phyloP scores from a whole-genome alignment of 1,140 invertebrate genomes.

The Hycleus phaleratus region DNA sequence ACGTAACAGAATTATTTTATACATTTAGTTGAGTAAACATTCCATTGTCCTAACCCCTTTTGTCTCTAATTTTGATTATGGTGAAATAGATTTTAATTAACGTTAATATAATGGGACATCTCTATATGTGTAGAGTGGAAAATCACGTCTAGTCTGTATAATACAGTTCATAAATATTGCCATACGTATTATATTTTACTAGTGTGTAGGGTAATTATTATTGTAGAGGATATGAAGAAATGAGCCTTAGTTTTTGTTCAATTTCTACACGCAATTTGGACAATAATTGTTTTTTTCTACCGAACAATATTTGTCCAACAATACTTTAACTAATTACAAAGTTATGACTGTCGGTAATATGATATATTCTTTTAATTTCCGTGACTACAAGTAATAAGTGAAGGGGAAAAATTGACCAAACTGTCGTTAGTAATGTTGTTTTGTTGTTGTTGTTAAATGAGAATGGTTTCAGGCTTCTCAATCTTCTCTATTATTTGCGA shows the following conservation, averaged over 20 bases:
- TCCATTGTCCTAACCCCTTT: not conserved
- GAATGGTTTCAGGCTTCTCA: not conserved
- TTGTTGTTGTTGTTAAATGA: constrained; percentile 6
- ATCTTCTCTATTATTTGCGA: constrained; percentile 7
- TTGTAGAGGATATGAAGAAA: constrained; percentile 1
- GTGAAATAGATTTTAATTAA: constrained; percentile 15
- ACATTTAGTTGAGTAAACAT: not conserved
- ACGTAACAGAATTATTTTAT: not conserved
- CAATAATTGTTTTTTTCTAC: too few species aligned
- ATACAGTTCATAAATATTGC: constrained; percentile 9
- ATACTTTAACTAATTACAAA: constrained; percentile 1
- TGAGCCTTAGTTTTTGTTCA: constrained; percentile 7
- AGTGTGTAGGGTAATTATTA: constrained; percentile 5
- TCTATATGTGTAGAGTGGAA: constrained; percentile 5
- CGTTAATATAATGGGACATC: constrained; percentile 4
- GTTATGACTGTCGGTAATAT: constrained; percentile 2
- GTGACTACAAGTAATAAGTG: constrained; percentile 1
- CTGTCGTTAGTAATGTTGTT: constrained; percentile 8
- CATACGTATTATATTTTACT: constrained; percentile 7
- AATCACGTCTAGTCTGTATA: constrained; percentile 8
- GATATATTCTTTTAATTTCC: constrained; percentile 3
- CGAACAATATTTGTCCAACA: too few species aligned
- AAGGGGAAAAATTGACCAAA: constrained; percentile 2
- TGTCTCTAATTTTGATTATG: not conserved
- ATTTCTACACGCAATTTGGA: too few species aligned